Base-by-base conservation (phyloP, 2,113 vertebrate genomes). In the Poecile atricapillus region DNA sequence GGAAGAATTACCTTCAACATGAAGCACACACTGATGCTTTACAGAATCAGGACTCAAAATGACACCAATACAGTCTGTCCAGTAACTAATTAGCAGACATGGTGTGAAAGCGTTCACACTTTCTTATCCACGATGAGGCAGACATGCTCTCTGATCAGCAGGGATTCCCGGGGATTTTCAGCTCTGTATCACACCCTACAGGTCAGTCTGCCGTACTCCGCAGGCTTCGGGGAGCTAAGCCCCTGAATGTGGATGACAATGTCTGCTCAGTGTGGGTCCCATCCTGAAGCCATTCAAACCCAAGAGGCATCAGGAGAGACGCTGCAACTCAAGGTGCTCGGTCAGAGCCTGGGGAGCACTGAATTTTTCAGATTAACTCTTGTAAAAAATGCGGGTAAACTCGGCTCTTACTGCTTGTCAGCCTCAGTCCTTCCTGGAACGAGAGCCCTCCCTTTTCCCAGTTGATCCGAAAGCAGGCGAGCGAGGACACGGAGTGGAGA, bases 401-500 rank as follows among this genome's bases (percentile, higher is more conserved):
- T 52, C 6, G 3, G 5, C 4, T 62, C 24, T 14, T 68, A n/a
- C 64, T n/a, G 43, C 28, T 28, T 93, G 81, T 79, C 37, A 63
- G 47, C 25, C 15, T 17, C 43, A 44, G 12, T 52, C 17, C 37
- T 69, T 35, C 39, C 84, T 20, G 60, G 59, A 76, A 47, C 2
- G 35, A 59, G 31, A 83, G 22, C 16, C 8, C 7, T 71, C 20
- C 3, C 4, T 46, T 39, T 65, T 73, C 41, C 16, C 13, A 7
- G 11, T 3, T 24, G 46, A 33, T 87, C 10, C 74, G 65, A 93
- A 92, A 75, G 76, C 50, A 47, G 87, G 93, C 62, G 50, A 92
- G 78, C 5, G 95, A 94, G 95, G 97, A 95, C 96, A 33, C 95
- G 71, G 50, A 37, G 96, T 65, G 97, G 97, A 87, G 44, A 71